A percentile compares a stretch with the other conserved stretches of the same genome.
Evolutionary conservation across 2,888 invertebrate genomes (phyloP).

Genomic region (Oxycera nigricornis): DNA sequence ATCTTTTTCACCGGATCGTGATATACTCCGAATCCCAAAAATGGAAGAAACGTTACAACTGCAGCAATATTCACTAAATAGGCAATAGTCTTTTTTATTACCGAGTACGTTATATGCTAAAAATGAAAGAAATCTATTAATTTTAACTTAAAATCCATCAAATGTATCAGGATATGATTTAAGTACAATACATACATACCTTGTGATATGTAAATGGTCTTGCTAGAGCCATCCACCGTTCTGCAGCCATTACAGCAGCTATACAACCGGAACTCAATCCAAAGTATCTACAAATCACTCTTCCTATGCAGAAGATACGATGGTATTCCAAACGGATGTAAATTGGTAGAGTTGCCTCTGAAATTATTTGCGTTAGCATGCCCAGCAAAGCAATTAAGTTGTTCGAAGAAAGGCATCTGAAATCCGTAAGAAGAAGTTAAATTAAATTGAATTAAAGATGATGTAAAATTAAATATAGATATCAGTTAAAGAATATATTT

Average conservation of each 20-base stretch:
- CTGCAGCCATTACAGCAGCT: slow-evolving; percentile 87
- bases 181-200: slow-evolving; percentile 63
- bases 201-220: slow-evolving; percentile 87
- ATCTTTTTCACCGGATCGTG: slow-evolving; percentile 64
- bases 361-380: slow-evolving; percentile 74
- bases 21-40: slow-evolving; percentile 77
- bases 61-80: slow-evolving; percentile 74
- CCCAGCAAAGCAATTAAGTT: slow-evolving; percentile 82
- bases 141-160: neutral
- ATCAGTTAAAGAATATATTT: too few species aligned
- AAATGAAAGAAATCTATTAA: slow-evolving; percentile 45
- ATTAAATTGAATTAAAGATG: too few species aligned
- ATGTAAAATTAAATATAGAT: too few species aligned
- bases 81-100: slow-evolving; percentile 75
- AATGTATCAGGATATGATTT: neutral
- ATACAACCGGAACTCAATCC: slow-evolving; percentile 88
- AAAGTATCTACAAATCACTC: slow-evolving; percentile 80
- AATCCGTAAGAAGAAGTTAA: neutral
- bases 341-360: slow-evolving; percentile 63
- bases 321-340: slow-evolving; percentile 52
- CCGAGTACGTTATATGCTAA: slow-evolving; percentile 81
- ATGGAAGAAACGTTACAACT: slow-evolving; percentile 76
- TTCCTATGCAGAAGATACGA: slow-evolving; percentile 58
- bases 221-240: slow-evolving; percentile 85
- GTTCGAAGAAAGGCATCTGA: slow-evolving; percentile 78